A percentile compares a stretch with the other conserved stretches of the same genome.
Evolutionary conservation across 2,888 invertebrate genomes (phyloP).

Genomic region (Artemia sp.): DNA sequence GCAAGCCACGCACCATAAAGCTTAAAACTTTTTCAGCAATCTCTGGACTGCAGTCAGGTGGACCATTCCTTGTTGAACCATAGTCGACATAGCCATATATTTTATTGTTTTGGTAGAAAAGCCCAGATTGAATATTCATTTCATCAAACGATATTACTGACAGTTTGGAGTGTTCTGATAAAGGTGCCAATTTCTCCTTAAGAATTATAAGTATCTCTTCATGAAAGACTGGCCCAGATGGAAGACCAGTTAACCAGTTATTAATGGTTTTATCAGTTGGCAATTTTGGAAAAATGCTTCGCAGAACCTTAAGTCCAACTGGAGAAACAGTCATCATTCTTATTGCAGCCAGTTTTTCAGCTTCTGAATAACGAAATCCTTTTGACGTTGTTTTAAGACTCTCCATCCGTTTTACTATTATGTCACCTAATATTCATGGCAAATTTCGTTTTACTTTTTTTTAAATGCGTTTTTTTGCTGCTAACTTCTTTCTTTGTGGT

Average conservation of each 20-base stretch:
- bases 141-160: neutral
- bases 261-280: slow-evolving; percentile 4
- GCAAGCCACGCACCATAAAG: neutral
- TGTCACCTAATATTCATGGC: neutral
- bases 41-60: neutral
- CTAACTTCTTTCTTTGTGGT: too few species aligned
- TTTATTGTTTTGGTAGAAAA: neutral
- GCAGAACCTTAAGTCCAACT: neutral
- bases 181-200: neutral
- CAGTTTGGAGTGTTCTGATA: neutral
- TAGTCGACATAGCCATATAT: slow-evolving; percentile 9
- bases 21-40: slow-evolving; percentile 2
- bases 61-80: neutral
- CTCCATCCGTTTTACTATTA: neutral
- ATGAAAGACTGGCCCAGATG: neutral
- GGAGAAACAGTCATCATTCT: neutral
- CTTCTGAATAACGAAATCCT: neutral
- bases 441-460: neutral
- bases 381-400: neutral
- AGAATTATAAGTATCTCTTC: neutral
- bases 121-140: too few species aligned
- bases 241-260: neutral
- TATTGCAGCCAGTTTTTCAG: neutral
- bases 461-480: too few species aligned
- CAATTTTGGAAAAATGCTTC: neutral